phyloP scores from a whole-genome alignment of 2,113 vertebrate genomes.

The Cranoglanis bouderius region DNA sequence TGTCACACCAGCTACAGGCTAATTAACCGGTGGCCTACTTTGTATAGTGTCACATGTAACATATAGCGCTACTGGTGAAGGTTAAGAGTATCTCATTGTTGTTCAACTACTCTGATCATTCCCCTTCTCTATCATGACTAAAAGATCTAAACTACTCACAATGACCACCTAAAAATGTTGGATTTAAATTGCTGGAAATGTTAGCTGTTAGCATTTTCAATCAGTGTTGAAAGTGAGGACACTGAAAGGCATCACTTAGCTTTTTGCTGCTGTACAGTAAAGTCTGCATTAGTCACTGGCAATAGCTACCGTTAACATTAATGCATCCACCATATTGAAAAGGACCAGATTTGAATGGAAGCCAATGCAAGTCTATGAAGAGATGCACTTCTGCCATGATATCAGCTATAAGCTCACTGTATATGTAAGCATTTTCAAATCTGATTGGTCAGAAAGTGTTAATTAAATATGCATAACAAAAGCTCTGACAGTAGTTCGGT shows the following conservation, averaged over 20 bases:
- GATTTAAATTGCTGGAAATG: not conserved
- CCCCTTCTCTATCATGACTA: not conserved
- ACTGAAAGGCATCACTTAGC: not conserved
- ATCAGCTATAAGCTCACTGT: not conserved
- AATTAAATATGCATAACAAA: not conserved
- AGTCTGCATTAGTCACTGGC: not conserved
- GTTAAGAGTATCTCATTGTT: not conserved
- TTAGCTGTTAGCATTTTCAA: not conserved
- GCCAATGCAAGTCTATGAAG: not conserved
- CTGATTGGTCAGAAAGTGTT: not conserved
- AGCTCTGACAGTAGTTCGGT: not conserved
- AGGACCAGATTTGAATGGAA: not conserved
- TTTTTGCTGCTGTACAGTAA: not conserved
- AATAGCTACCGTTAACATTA: not conserved
- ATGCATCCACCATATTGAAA: not conserved
- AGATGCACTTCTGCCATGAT: not conserved
- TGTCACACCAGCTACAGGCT: not conserved
- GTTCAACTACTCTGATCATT: not conserved
- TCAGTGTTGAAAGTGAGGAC: not conserved
- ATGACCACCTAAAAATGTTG: not conserved
- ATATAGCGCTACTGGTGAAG: not conserved
- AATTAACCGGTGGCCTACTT: slow-evolving; percentile 1
- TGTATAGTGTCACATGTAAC: not conserved
- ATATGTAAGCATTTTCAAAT: not conserved
- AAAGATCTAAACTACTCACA: not conserved